Base-by-base conservation (phyloP, 30 jellyfish, hydroid and myxozoan species). In the Cassiopea xamachana region DNA sequence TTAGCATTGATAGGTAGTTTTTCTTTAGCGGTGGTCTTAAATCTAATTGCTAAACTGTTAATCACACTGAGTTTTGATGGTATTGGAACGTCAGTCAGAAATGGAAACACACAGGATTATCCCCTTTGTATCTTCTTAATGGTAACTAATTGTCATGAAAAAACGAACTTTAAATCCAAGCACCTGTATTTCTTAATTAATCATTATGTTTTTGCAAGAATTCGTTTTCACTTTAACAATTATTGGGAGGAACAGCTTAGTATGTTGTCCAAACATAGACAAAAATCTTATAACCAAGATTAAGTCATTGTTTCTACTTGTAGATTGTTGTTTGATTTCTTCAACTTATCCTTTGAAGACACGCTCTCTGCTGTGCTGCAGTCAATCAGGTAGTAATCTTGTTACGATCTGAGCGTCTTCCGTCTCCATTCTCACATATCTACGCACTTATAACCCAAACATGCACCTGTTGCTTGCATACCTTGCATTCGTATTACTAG, bases 101-200 rank as follows among this genome's bases (percentile, higher is more conserved):
- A 78, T 59, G 58, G 87, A 51, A 78, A 47, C 71, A 48, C 50
- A 19, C 75, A 50, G 55, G 87, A 78, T 78, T 78, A 78, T 78
- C 87, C 58, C 71, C 87, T 48, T 78, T 78, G 87, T 78, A 78
- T 78, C 87, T 78, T 78, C 87, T 78, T 78, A 47, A 78, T 50
- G 87, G 87, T 15, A 48, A 78, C 50, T 78, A 78, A 78, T 78
- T 9, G 75, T 48, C 71, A 45, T 14, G 17, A 78, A 78, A 48
- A 27, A 27, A 51, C 5, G 49, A 9, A 19, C 75, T 48, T 14
- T 18, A 48, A 19, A 78, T 48, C 74, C 17, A 78, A 27, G 45
- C 87, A 78, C 87, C 87, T 78, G 87, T 78, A 51, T 46, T 19
- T 39, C 75, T 78, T 48, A 78, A 78, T 60, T 59, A 17, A 7